These are phyloP conservation scores for Cheumatopsyche charites DNA, from an alignment of 1,140 invertebrate genomes.

Conservation along the genomic window DNA sequence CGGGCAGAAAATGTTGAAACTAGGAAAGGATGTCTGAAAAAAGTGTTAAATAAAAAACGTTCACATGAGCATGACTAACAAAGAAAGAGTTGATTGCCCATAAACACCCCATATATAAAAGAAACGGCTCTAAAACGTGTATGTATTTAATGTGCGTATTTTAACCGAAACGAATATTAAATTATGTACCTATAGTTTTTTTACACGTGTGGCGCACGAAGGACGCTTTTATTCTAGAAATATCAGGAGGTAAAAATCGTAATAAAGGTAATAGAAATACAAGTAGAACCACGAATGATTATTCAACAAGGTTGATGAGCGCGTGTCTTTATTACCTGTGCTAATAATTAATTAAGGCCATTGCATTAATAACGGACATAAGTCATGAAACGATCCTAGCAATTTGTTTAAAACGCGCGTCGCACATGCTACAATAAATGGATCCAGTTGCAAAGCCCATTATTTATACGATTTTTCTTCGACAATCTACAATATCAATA, in stretches of 20 bases:
- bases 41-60: neutral
- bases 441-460: neutral
- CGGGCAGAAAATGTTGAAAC: neutral
- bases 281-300: slow-evolving; percentile 13
- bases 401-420: no score
- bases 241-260: slow-evolving; percentile 6
- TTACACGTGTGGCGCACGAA: no score
- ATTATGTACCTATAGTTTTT: no score
- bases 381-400: slow-evolving; percentile 4
- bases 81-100: slow-evolving; percentile 2
- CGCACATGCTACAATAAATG: neutral
- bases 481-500: neutral
- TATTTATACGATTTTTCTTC: neutral
- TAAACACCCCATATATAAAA: neutral
- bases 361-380: neutral
- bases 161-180: no score
- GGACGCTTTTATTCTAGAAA: no score
- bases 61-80: neutral
- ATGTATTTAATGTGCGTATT: no score
- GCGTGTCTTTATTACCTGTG: slow-evolving; percentile 3
- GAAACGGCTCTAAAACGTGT: no score
- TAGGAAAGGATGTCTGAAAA: neutral
- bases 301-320: slow-evolving; percentile 16
- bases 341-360: slow-evolving; percentile 17
- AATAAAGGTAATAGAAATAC: neutral